Evolutionary conservation across 1,140 invertebrate species (phyloP).

Genomic region (Arctopsyche grandis): DNA sequence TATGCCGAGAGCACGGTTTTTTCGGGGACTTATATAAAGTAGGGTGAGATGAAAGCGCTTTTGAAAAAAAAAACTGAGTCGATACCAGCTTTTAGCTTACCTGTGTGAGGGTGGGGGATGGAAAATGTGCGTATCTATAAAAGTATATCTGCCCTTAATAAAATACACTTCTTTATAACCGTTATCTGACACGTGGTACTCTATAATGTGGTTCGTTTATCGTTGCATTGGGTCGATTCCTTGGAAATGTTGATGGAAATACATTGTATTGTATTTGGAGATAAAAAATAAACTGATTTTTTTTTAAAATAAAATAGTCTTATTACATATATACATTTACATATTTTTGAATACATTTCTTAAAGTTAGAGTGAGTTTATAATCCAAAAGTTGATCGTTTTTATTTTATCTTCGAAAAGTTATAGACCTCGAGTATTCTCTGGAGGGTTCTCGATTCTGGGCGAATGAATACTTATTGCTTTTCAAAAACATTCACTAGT

Average conservation of each 20-base stretch:
- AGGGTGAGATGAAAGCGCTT: constrained; percentile 1
- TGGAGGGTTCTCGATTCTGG: neutral
- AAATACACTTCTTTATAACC: constrained; percentile 21
- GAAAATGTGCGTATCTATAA: constrained; percentile 13
- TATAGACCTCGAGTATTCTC: neutral
- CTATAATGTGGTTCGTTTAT: neutral
- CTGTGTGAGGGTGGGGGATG: neutral
- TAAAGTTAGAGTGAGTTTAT: too few relatives aligned
- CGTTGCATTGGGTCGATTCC: too few relatives aligned
- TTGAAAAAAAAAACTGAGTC: constrained; percentile 13
- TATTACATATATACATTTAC: too few relatives aligned
- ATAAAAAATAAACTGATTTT: too few relatives aligned
- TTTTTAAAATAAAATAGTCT: too few relatives aligned
- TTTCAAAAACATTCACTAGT: neutral
- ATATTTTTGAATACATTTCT: too few relatives aligned
- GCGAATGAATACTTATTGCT: constrained; percentile 11
- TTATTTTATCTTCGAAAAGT: constrained; percentile 3
- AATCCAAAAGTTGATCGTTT: neutral
- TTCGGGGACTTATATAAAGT: neutral
- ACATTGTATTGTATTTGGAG: too few relatives aligned
- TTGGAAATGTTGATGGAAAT: too few relatives aligned
- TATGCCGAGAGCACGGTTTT: neutral
- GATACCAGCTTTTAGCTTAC: constrained; percentile 21
- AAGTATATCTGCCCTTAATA: constrained; percentile 11
- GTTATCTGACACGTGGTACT: neutral